These are phyloP conservation scores for Spatulosminthurus flaviceps DNA, from an alignment of 2,888 invertebrate species.

Conservation along the genomic window DNA sequence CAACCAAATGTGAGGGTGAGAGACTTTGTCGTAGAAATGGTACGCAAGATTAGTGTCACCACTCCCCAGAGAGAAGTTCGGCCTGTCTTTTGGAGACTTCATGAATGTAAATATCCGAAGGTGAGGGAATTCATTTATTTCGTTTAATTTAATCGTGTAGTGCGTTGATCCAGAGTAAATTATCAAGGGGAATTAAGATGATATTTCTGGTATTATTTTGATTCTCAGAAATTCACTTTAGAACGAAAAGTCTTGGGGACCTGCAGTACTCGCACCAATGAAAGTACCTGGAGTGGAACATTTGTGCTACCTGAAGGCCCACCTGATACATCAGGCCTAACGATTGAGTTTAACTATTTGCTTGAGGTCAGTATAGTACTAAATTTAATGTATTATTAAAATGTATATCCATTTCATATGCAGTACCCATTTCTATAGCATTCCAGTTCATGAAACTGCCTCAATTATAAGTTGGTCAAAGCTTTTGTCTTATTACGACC, in stretches of 20 bases:
- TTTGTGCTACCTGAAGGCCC: not conserved
- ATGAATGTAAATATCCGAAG: conserved; percentile 22
- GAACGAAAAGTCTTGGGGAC: not conserved
- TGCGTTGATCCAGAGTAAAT: too few species aligned
- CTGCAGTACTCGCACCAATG: not conserved
- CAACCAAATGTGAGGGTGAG: not conserved
- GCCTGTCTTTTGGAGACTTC: conserved; percentile 8
- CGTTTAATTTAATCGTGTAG: too few species aligned
- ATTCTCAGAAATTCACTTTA: conserved; percentile 11
- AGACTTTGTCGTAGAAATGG: not conserved
- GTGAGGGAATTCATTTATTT: not conserved
- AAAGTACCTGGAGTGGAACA: not conserved
- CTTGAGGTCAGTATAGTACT: not conserved
- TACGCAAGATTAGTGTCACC: conserved; percentile 14
- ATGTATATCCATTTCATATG: too few species aligned
- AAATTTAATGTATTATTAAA: too few species aligned
- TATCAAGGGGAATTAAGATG: too few species aligned
- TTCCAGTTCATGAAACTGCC: too few species aligned
- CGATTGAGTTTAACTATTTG: conserved; percentile 15
- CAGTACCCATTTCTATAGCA: too few species aligned
- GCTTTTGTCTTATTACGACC: too few species aligned
- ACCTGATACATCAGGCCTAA: not conserved
- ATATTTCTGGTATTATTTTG: not conserved
- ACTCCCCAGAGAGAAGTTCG: conserved; percentile 14
- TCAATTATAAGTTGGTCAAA: too few species aligned